Evolutionary conservation across 2,888 invertebrate genomes (phyloP), one percentile per base, ranked within the genome.

Genomic region (Epicampocera succincta): DNA sequence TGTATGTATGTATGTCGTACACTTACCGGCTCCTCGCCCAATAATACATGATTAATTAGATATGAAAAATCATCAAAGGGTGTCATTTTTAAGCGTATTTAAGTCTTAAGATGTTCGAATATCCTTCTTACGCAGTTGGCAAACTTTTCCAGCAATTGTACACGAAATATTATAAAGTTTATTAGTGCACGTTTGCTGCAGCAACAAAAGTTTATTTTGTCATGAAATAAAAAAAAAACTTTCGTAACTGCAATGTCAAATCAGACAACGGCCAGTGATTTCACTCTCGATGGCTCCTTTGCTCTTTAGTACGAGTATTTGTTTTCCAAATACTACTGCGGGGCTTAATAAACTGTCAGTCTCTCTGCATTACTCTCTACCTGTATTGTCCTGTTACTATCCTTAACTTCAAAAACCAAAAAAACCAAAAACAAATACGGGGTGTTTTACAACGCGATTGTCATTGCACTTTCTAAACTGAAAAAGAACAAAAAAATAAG

Each of bases 21-120:
- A 86, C 91, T 92, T 92, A 93, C 93, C 89, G 93, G 93, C 87
- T 93, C 93, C 86, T 93, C 93, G 78, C 93, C 93, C 72, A 93
- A 88, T 76, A 93, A 89, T 77, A 93, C 92, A 87, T 93, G 92
- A 89, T 93, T 93, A 72, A 93, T 90, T 69, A 93, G 88, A 89
- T 93, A 93, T 80, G 93, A 91, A 87, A 93, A 93, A 87, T 93
- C 93, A 88, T 93, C 93, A 84, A 93, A 92, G 75, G 93, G 93
- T 85, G 93, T 92, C 92, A 93, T 93, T 5, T 17, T 38, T 40
- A 12, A 63, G 17, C 11, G 4, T 33, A n/a, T 65, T 5, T 40
- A 54, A 11, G 9, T 33, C 15, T 40, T 0, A 44, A 25, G n/a
- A 0, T 1, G 1, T n/a, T 44, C 6, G 40, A 60, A 3, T 42